Conservation (phyloP, 2,113 vertebrate species). For the Aepyceros melampus region DNA sequence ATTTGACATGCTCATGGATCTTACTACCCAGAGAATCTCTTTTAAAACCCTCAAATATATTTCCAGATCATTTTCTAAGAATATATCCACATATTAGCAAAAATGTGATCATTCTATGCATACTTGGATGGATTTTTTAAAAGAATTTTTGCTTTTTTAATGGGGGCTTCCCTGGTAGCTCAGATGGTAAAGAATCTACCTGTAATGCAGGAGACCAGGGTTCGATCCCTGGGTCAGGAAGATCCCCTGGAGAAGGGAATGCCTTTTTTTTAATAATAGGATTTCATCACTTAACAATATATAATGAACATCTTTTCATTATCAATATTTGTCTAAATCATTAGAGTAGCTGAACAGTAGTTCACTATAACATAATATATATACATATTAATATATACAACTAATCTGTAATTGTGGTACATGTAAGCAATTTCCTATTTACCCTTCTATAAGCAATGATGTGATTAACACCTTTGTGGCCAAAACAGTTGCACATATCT, state of each 20-base stretch:
- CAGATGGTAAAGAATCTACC: background rate
- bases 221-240: background rate
- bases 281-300: background rate
- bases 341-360: background rate
- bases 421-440: background rate
- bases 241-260: background rate
- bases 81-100: background rate
- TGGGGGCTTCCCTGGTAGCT: background rate
- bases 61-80: constrained; percentile 5
- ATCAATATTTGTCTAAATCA: background rate
- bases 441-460: constrained; percentile 11
- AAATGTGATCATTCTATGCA: background rate
- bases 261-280: background rate
- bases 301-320: background rate
- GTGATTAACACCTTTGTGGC: background rate
- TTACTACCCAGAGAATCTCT: background rate
- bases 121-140: background rate
- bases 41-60: constrained; percentile 5
- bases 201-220: background rate
- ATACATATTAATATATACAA: background rate
- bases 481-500: background rate
- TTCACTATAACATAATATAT: background rate
- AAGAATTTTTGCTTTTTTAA: background rate
- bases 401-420: background rate
- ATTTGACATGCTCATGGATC: background rate